Evolutionary conservation across 2,888 invertebrate genomes (phyloP).

Genomic region (Willowsia nigromaculata): DNA sequence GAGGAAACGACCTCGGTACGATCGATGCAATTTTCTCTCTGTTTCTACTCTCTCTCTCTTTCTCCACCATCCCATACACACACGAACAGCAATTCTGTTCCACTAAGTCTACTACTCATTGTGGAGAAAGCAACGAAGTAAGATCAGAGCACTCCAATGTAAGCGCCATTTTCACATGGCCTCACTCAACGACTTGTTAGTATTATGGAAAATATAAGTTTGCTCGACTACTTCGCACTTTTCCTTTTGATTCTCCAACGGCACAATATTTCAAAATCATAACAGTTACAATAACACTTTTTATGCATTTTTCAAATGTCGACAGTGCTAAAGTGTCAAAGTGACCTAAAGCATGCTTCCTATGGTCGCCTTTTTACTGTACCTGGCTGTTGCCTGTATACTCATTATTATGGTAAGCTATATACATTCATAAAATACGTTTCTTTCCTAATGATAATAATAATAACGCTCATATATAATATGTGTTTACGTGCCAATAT

Average conservation of each 20-base stretch:
- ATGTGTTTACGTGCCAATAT: not conserved
- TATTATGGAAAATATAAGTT: not conserved
- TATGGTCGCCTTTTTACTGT: slow-evolving; percentile 55
- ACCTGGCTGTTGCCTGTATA: slow-evolving; percentile 59
- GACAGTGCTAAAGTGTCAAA: slow-evolving; percentile 58
- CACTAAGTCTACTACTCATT: slow-evolving; percentile 16
- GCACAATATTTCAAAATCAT: slow-evolving; percentile 48
- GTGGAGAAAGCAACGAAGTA: slow-evolving; percentile 44
- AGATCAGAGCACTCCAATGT: not conserved
- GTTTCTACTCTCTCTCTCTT: slow-evolving; percentile 41
- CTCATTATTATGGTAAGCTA: slow-evolving; percentile 54
- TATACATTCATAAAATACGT: not conserved
- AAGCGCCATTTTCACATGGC: slow-evolving; percentile 74
- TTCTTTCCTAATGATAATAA: not conserved
- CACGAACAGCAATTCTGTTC: slow-evolving; percentile 12
- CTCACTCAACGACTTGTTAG: slow-evolving; percentile 32
- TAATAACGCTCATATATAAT: not conserved
- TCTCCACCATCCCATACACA: not conserved
- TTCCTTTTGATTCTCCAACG: not conserved
- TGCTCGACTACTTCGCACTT: not conserved
- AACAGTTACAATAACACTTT: slow-evolving; percentile 45
- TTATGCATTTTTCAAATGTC: slow-evolving; percentile 68
- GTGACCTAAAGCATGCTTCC: slow-evolving; percentile 58
- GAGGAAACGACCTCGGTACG: slow-evolving; percentile 56
- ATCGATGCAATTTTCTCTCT: slow-evolving; percentile 69